These are phyloP conservation scores for Oscheius sp. DNA, from an alignment of 1,140 invertebrate species.

Conservation along the genomic window DNA sequence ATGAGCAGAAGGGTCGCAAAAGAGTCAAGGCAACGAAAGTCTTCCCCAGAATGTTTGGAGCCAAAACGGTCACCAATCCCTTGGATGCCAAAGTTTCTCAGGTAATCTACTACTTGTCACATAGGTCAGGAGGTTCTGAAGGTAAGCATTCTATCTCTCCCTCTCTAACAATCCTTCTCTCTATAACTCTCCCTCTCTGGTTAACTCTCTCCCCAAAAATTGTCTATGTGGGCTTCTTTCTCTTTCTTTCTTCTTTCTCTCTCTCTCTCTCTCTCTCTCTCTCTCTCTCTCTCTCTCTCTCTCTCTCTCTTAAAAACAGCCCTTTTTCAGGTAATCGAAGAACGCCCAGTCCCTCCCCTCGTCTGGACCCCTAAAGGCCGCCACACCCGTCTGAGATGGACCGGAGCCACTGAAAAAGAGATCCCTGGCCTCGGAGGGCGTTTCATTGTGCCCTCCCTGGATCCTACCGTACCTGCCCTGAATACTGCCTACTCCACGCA, in stretches of 20 bases:
- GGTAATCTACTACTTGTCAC: no score
- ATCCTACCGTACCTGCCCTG: constrained; percentile 37
- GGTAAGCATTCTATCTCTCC: no score
- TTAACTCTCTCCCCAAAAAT: no score
- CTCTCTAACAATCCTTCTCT: no score
- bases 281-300: not conserved
- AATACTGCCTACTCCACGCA: constrained; percentile 42
- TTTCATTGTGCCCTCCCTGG: constrained; percentile 39
- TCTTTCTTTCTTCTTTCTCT: no score
- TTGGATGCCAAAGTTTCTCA: constrained; percentile 26
- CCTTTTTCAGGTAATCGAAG: constrained; percentile 31
- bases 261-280: no score
- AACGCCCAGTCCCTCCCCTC: constrained; percentile 36
- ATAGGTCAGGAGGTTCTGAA: no score
- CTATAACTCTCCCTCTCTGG: no score
- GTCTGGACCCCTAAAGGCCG: constrained; percentile 35
- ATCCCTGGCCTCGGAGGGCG: constrained; percentile 33
- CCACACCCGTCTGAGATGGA: constrained; percentile 41
- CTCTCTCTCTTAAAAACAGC: no score
- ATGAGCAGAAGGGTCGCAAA: constrained; percentile 32
- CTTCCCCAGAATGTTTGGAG: constrained; percentile 29
- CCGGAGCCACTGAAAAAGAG: constrained; percentile 39
- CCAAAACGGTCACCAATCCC: constrained; percentile 36
- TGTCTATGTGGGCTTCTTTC: no score
- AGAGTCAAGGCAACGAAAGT: constrained; percentile 13